Percentiles rank a stretch among this genome's conserved stretches.
These are phyloP conservation scores for Irena cyanogastra DNA, from an alignment of 2,113 vertebrate genomes.

Conservation along the genomic window DNA sequence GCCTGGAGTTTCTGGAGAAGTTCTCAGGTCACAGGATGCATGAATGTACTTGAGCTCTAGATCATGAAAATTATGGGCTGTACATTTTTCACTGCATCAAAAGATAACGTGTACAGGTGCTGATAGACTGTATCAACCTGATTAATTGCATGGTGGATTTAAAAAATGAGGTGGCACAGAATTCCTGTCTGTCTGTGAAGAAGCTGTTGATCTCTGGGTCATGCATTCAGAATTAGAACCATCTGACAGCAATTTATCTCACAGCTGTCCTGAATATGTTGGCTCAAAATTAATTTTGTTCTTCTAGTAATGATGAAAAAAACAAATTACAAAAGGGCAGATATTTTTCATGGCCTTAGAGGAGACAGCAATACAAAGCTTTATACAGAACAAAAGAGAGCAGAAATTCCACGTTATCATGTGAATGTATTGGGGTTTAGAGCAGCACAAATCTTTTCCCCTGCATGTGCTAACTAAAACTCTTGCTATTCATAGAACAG, in stretches of 20 bases:
- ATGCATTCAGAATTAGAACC: not conserved
- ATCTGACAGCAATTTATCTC: not conserved
- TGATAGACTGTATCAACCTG: not conserved
- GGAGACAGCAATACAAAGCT: not conserved
- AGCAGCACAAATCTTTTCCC: not conserved
- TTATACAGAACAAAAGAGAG: not conserved
- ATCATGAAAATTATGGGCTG: not conserved
- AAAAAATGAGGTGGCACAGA: not conserved
- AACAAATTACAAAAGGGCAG: not conserved
- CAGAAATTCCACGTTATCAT: not conserved
- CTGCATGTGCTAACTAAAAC: not conserved
- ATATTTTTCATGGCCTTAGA: not conserved
- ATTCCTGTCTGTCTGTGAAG: not conserved
- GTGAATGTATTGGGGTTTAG: not conserved
- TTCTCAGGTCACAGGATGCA: not conserved
- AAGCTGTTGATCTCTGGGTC: not conserved
- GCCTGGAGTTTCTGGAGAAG: not conserved
- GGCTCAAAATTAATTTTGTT: not conserved
- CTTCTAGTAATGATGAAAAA: not conserved
- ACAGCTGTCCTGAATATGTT: not conserved
- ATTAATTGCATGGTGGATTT: not conserved
- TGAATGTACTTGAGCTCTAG: rapidly evolving
- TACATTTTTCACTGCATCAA: not conserved
- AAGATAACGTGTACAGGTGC: not conserved
- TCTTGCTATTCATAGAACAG: not conserved